phyloP scores from a whole-genome alignment of 2,797 vertebrate species.

The Varecia variegata region DNA sequence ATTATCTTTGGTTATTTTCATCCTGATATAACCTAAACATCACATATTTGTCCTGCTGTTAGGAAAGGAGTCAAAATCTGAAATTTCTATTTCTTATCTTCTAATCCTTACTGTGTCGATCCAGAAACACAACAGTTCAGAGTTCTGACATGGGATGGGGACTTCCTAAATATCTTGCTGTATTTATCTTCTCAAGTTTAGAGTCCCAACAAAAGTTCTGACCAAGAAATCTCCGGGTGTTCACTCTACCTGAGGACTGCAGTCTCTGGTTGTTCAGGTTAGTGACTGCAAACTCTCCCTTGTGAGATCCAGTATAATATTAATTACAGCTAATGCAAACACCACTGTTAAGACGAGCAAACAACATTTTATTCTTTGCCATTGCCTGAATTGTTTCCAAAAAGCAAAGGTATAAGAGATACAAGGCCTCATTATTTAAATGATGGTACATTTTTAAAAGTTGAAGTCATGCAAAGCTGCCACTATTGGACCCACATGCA shows the following conservation, averaged over 20 bases:
- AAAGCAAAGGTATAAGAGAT: not conserved
- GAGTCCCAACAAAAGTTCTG: accelerated
- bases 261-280: not conserved
- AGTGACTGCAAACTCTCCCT: not conserved
- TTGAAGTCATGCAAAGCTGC: not conserved
- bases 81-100: not conserved
- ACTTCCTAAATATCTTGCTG: not conserved
- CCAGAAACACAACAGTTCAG: not conserved
- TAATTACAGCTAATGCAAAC: not conserved
- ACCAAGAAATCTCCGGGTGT: not conserved
- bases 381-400: not conserved
- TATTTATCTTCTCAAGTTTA: not conserved
- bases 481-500: not conserved
- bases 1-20: not conserved
- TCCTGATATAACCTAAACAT: not conserved
- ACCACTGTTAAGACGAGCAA: not conserved
- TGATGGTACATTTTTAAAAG: not conserved
- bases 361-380: not conserved
- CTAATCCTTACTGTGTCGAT: not conserved
- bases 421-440: not conserved
- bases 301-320: accelerated
- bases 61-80: not conserved
- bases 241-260: not conserved
- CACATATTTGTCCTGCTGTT: not conserved
- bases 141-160: not conserved